Evolutionary conservation across 2,113 vertebrate genomes (phyloP).

Genomic region (Podarcis cretensis): DNA sequence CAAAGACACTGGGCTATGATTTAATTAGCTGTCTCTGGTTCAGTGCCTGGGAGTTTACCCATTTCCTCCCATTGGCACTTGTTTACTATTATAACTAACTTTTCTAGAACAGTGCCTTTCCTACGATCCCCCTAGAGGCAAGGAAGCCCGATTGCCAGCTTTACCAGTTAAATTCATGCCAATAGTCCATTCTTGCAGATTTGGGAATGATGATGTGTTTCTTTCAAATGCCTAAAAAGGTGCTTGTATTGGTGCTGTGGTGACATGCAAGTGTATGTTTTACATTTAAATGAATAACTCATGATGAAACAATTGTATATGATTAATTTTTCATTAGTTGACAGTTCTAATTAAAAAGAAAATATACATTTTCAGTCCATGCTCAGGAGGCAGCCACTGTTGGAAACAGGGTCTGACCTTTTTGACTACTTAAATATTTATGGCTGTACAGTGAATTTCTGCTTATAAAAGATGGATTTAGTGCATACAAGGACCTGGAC

Average conservation of each 20-base stretch:
- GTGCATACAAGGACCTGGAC: not conserved
- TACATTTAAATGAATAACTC: not conserved
- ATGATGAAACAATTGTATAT: not conserved
- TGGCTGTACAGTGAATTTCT: not conserved
- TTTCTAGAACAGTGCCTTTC: not conserved
- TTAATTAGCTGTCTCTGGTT: not conserved
- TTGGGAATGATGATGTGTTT: not conserved
- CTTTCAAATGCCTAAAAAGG: not conserved
- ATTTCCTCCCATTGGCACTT: not conserved
- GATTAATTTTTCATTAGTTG: not conserved
- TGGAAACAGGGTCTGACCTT: not conserved
- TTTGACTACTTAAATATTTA: conserved; percentile 23
- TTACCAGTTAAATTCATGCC: not conserved
- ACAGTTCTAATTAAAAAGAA: not conserved
- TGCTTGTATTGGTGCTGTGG: not conserved
- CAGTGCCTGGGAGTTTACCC: not conserved
- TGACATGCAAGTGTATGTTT: not conserved
- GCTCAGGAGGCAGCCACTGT: not conserved
- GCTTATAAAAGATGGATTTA: conserved; percentile 17
- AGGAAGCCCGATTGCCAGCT: not conserved
- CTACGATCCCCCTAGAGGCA: too few relatives aligned
- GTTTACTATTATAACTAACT: not conserved
- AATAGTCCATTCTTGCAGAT: not conserved
- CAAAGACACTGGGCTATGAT: too few relatives aligned
- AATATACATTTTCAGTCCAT: not conserved